Evolutionary conservation across 2,888 invertebrate genomes (phyloP).

Genomic region (Allolobophora icterica): DNA sequence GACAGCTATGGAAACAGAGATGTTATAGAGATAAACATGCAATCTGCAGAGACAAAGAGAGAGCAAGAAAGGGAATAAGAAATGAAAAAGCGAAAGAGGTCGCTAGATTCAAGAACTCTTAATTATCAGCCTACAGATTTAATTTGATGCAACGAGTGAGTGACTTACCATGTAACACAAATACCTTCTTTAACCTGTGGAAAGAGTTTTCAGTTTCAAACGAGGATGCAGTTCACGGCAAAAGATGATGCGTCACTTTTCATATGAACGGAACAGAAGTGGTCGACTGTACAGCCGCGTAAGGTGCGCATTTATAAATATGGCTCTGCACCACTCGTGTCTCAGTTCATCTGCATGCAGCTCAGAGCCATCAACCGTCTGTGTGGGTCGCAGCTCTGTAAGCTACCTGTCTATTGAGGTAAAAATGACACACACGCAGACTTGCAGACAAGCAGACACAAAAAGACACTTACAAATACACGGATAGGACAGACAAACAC

Average conservation of each 20-base stretch:
- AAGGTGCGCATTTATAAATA: neutral
- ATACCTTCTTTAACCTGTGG: too few species aligned
- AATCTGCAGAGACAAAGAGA: neutral
- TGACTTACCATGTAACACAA: neutral
- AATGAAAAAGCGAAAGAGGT: neutral
- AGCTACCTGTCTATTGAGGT: too few species aligned
- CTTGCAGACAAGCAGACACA: neutral
- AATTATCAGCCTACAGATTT: neutral
- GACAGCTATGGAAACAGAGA: neutral
- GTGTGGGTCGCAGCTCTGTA: too few species aligned
- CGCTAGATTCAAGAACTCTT: neutral
- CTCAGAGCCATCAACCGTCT: neutral
- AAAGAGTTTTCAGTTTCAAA: neutral
- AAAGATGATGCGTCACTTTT: neutral
- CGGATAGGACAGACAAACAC: neutral
- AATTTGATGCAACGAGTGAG: neutral
- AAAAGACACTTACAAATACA: neutral
- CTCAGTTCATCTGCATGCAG: neutral
- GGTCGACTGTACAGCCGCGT: neutral
- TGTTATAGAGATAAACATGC: neutral
- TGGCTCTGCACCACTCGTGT: neutral
- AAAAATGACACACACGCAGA: too few species aligned
- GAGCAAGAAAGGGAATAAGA: neutral
- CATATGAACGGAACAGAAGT: neutral
- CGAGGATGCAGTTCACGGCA: neutral